Evolutionary conservation across 2,113 vertebrate genomes (phyloP).

Genomic region (Antechinus stuartii): DNA sequence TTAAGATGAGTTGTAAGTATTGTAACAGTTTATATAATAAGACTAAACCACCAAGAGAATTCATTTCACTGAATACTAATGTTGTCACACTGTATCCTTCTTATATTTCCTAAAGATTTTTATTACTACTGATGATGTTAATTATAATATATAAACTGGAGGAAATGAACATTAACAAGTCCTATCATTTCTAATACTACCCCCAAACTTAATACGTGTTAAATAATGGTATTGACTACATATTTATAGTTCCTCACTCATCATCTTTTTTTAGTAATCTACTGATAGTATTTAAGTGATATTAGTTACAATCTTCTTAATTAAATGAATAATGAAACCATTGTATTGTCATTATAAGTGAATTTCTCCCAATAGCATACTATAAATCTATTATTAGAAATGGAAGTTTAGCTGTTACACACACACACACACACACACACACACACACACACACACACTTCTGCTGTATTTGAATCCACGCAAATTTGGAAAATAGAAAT

Average conservation of each 20-base stretch:
- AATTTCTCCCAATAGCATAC: neutral
- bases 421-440: too few relatives aligned
- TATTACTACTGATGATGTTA: neutral
- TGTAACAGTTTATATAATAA: conserved; percentile 13
- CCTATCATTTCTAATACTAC: neutral
- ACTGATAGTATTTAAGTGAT: conserved; percentile 13
- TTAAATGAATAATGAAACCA: conserved; percentile 35
- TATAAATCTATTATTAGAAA: neutral
- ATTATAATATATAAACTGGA: neutral
- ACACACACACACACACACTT: neutral
- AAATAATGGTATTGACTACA: conserved; percentile 12
- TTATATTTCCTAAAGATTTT: neutral
- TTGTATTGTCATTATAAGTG: neutral
- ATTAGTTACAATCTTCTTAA: neutral
- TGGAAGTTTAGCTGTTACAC: neutral
- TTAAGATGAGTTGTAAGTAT: neutral
- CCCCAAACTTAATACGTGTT: neutral
- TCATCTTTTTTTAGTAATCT: neutral
- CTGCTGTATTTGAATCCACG: neutral
- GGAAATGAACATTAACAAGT: neutral
- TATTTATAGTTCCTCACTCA: neutral
- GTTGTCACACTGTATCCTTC: neutral
- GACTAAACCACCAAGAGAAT: neutral
- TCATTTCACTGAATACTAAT: conserved; percentile 23
- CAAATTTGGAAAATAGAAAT: conserved; percentile 22